phyloP scores from a whole-genome alignment of 2,113 vertebrate species.

The Corvus moneduloides region DNA sequence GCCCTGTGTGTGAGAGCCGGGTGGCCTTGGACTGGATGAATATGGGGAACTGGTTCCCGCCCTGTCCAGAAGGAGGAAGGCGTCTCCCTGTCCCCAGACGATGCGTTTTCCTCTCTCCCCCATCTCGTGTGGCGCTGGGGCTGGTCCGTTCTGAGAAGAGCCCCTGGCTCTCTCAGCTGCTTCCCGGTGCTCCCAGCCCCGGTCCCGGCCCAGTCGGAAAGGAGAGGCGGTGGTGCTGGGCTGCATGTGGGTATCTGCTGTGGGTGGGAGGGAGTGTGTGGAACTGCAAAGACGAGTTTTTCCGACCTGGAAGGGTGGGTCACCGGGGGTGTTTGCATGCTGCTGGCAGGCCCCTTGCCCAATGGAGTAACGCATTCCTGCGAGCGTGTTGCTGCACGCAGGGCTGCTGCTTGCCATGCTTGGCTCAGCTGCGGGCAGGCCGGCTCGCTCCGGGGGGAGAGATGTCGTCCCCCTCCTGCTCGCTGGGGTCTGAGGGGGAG shows the following conservation, averaged over 20 bases:
- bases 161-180: background rate
- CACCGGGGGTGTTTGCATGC: constrained; percentile 9
- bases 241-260: background rate
- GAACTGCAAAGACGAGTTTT: constrained; percentile 49
- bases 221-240: background rate
- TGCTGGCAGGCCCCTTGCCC: constrained; percentile 58
- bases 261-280: background rate
- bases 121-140: accelerated
- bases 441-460: background rate
- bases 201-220: accelerated
- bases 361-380: constrained; percentile 36
- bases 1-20: background rate
- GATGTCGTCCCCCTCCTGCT: background rate
- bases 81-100: background rate
- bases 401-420: background rate
- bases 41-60: background rate
- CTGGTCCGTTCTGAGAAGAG: background rate
- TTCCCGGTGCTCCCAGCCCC: background rate
- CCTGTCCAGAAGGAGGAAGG: background rate
- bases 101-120: accelerated
- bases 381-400: constrained; percentile 1
- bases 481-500: background rate
- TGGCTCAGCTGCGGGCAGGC: background rate
- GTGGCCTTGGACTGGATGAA: background rate
- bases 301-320: constrained; percentile 17